phyloP scores from a whole-genome alignment of 2,888 invertebrate species.

The Drosophila mercatorum region DNA sequence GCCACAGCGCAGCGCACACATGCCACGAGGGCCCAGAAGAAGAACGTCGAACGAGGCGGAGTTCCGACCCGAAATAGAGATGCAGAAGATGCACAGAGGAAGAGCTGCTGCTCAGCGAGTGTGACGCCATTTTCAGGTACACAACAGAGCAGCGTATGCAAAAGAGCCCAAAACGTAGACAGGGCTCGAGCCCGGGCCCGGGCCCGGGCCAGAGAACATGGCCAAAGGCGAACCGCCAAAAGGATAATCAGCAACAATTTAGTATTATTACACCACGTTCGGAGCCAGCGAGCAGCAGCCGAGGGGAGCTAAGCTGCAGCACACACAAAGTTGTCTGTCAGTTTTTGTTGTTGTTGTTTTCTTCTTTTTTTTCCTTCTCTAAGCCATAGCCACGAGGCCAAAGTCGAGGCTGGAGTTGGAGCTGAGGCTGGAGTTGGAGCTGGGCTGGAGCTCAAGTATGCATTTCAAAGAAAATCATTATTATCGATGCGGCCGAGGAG shows the following conservation, averaged over 20 bases:
- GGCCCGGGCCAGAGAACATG: constrained; percentile 57
- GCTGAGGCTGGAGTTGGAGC: constrained; percentile 21
- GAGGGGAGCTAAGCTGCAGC: constrained; percentile 29
- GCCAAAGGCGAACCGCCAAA: constrained; percentile 82
- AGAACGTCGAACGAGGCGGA: constrained; percentile 4
- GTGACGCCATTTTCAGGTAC: constrained; percentile 81
- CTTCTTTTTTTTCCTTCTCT: constrained; percentile 4
- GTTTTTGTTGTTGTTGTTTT: constrained; percentile 32
- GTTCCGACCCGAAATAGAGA: constrained; percentile 64
- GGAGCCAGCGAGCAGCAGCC: constrained; percentile 65
- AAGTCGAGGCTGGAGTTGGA: constrained; percentile 25
- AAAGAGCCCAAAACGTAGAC: constrained; percentile 56
- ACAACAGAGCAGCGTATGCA: constrained; percentile 61
- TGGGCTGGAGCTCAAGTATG: constrained; percentile 59
- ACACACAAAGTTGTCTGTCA: constrained; percentile 78
- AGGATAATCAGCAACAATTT: constrained; percentile 85
- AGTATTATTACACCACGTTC: constrained; percentile 84
- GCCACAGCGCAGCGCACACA: constrained; percentile 11
- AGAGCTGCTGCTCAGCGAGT: constrained; percentile 67
- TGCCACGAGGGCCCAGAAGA: background rate
- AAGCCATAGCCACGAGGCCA: constrained; percentile 41
- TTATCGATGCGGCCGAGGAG: constrained; percentile 70
- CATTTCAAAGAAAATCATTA: constrained; percentile 82
- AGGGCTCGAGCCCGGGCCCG: constrained; percentile 8
- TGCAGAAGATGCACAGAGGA: constrained; percentile 61